Conservation (phyloP, 2,888 invertebrate species). For the Spialia ferax region DNA sequence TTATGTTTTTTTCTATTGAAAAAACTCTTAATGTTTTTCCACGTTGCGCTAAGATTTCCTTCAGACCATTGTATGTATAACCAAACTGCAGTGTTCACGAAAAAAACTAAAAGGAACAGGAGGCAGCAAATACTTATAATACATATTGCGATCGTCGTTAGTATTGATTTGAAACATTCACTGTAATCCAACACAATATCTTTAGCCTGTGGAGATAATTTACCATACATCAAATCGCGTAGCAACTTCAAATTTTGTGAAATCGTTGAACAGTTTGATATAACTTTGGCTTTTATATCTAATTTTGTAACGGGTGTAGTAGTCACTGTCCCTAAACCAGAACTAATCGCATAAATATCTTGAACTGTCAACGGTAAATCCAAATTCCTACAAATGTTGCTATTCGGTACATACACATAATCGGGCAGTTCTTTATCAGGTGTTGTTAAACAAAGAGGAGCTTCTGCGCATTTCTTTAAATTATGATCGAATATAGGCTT, state of each 20-base stretch:
- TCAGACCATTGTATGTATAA: conserved; percentile 51
- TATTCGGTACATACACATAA: conserved; percentile 60
- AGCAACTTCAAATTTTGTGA: conserved; percentile 69
- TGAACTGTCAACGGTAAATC: conserved; percentile 58
- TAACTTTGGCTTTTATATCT: conserved; percentile 51
- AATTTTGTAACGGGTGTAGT: conserved; percentile 42
- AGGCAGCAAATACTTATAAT: conserved; percentile 55
- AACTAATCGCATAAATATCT: conserved; percentile 67
- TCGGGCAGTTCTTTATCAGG: conserved; percentile 59
- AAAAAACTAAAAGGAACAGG: conserved; percentile 56
- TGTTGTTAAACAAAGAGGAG: conserved; percentile 57
- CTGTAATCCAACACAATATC: conserved; percentile 55
- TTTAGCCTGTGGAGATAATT: conserved; percentile 53
- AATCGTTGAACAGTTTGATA: conserved; percentile 69
- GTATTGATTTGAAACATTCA: conserved; percentile 55
- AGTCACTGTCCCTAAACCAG: conserved; percentile 60
- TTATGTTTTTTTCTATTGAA: conserved; percentile 40
- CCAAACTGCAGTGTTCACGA: conserved; percentile 52
- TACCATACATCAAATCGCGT: conserved; percentile 64
- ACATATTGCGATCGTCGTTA: conserved; percentile 56
- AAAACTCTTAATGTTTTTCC: conserved; percentile 45
- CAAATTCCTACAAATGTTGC: conserved; percentile 67
- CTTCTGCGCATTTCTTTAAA: conserved; percentile 56
- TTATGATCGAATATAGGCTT: conserved; percentile 58
- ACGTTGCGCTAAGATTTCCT: conserved; percentile 49